Conservation (phyloP, 2,888 invertebrate genomes). For the Volucella zonaria region DNA sequence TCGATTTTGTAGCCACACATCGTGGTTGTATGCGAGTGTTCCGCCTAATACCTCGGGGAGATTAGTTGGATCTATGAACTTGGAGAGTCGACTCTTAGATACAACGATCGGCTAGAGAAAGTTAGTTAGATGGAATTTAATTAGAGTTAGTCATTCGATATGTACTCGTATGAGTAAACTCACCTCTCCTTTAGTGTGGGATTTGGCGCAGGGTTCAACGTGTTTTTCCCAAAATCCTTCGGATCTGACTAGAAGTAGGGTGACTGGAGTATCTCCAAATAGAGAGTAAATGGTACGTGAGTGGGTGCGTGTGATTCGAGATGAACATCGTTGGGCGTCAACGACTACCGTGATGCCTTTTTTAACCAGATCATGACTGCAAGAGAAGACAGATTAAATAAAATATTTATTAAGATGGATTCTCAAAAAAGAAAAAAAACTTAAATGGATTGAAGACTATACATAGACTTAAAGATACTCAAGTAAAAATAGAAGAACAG, state of each 20-base stretch:
- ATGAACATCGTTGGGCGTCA: slow-evolving; percentile 86
- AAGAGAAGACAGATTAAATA: slow-evolving; percentile 21
- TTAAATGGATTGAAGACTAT: too few relatives aligned
- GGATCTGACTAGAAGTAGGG: slow-evolving; percentile 87
- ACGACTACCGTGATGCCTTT: slow-evolving; percentile 86
- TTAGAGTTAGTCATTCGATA: slow-evolving; percentile 25
- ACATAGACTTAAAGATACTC: too few relatives aligned
- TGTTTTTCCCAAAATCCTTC: slow-evolving; percentile 91
- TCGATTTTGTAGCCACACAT: slow-evolving; percentile 89
- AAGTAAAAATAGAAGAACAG: too few relatives aligned
- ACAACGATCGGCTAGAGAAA: slow-evolving; percentile 87
- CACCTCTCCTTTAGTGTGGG: slow-evolving; percentile 85
- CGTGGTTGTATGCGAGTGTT: slow-evolving; percentile 87
- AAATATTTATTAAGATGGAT: too few relatives aligned
- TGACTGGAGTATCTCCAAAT: slow-evolving; percentile 83
- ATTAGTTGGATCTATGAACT: slow-evolving; percentile 87
- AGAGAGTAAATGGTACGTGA: slow-evolving; percentile 85
- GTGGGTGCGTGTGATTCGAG: slow-evolving; percentile 86
- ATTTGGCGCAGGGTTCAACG: slow-evolving; percentile 87
- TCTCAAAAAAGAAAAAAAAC: too few relatives aligned
- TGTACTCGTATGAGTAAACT: slow-evolving; percentile 29
- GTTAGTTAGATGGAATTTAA: slow-evolving; percentile 13
- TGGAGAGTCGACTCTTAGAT: slow-evolving; percentile 87
- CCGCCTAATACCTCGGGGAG: slow-evolving; percentile 90
- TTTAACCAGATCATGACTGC: slow-evolving; percentile 78